Percentiles rank a stretch among this genome's conserved stretches.
These are phyloP conservation scores for Volucella bombylans DNA, from an alignment of 2,888 invertebrate genomes.

Conservation along the genomic window DNA sequence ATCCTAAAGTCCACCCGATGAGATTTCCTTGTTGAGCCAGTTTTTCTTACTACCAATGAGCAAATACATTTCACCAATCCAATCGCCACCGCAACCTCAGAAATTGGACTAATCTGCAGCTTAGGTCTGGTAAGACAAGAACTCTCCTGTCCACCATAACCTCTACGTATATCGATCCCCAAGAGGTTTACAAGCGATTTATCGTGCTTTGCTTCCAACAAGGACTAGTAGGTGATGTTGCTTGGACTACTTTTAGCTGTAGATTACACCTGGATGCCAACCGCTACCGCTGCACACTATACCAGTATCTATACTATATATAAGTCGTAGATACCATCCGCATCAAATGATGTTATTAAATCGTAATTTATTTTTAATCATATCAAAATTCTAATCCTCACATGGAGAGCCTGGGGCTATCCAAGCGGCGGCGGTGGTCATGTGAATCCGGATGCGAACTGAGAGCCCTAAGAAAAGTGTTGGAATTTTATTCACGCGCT, in stretches of 20 bases:
- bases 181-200: constrained; percentile 68
- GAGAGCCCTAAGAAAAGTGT: background rate
- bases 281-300: constrained; percentile 7
- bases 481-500: constrained; percentile 43
- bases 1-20: constrained; percentile 37
- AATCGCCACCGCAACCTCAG: constrained; percentile 21
- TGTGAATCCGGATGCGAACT: constrained; percentile 49
- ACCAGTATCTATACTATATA: no score
- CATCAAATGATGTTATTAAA: constrained; percentile 72
- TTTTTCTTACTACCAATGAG: constrained; percentile 40
- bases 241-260: background rate
- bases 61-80: constrained; percentile 46
- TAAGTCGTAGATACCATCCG: constrained; percentile 46
- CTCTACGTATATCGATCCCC: constrained; percentile 54
- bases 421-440: constrained; percentile 28
- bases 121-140: constrained; percentile 34
- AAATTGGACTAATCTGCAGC: background rate
- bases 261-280: constrained; percentile 33
- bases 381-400: constrained; percentile 63
- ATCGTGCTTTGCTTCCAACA: constrained; percentile 35
- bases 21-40: constrained; percentile 52
- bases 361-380: constrained; percentile 74
- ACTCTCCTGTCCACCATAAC: constrained; percentile 65
- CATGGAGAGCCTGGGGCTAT: constrained; percentile 50
- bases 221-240: constrained; percentile 23